Conservation (phyloP, 2,888 invertebrate species). For the Lutraria lutraria region DNA sequence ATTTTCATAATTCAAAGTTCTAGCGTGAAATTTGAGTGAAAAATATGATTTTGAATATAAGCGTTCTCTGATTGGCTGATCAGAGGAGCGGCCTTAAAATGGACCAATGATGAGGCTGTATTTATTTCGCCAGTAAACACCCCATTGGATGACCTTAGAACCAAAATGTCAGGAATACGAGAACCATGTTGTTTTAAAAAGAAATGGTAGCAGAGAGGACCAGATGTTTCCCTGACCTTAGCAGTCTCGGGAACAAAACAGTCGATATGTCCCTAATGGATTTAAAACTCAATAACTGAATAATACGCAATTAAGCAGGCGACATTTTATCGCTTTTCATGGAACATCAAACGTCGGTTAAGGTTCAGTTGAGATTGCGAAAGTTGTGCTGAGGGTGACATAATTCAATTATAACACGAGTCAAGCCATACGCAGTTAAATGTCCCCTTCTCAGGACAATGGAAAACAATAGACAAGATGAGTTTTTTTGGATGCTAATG, state of each 20-base stretch:
- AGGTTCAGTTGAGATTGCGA: not conserved
- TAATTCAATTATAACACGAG: constrained; percentile 17
- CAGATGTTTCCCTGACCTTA: not conserved
- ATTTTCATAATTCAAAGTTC: too few species aligned
- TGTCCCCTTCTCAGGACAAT: not conserved
- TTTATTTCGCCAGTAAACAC: too few species aligned
- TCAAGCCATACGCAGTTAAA: not conserved
- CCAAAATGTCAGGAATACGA: too few species aligned
- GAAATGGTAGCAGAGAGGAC: not conserved
- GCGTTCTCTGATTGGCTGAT: too few species aligned
- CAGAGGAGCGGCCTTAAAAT: too few species aligned
- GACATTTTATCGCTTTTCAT: not conserved
- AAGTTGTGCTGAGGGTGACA: constrained; percentile 9
- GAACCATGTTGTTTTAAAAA: not conserved
- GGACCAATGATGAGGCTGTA: too few species aligned
- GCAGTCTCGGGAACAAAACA: not conserved
- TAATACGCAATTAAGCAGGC: not conserved
- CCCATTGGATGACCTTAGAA: too few species aligned
- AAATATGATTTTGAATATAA: too few species aligned
- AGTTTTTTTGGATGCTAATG: not conserved
- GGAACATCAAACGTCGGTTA: not conserved
- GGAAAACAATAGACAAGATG: not conserved
- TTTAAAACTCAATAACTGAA: not conserved
- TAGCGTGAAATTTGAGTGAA: too few species aligned
- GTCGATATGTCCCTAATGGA: not conserved